Percentiles rank a stretch among this genome's conserved stretches.
phyloP scores from a whole-genome alignment of 2,797 vertebrate species.

The Neomorphus geoffroyi region DNA sequence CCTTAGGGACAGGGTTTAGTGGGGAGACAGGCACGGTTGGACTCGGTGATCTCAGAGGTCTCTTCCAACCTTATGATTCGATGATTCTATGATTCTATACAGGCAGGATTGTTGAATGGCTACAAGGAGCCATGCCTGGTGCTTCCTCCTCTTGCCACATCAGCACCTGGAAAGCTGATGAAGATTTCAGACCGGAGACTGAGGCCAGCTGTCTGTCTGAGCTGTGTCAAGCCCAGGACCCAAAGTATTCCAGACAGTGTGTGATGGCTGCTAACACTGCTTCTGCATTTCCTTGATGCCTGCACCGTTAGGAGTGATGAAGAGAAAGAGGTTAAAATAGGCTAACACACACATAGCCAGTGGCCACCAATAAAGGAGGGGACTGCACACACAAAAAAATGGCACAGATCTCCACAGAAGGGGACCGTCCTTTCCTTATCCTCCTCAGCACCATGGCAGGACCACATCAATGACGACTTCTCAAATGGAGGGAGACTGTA shows the following conservation, averaged over 20 bases:
- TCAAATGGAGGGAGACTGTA: not conserved
- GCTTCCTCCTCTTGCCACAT: not conserved
- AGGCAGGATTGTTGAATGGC: fast-evolving
- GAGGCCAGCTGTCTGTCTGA: fast-evolving
- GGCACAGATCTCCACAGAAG: not conserved
- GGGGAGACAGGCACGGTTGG: too few relatives aligned
- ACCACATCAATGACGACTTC: fast-evolving
- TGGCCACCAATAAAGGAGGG: not conserved
- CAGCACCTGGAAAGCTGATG: not conserved
- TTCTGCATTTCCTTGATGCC: not conserved
- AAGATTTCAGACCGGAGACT: fast-evolving
- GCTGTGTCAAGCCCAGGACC: not conserved
- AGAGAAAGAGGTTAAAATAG: not conserved
- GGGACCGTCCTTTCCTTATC: not conserved
- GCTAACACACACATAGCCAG: fast-evolving
- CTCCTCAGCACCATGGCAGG: not conserved
- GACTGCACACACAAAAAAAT: fast-evolving
- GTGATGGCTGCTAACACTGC: not conserved
- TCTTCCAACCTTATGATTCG: too few relatives aligned
- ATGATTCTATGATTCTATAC: too few relatives aligned
- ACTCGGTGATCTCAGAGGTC: too few relatives aligned
- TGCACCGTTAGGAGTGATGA: not conserved
- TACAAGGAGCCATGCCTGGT: fast-evolving
- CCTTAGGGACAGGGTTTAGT: too few relatives aligned
- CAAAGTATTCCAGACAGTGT: fast-evolving